A percentile compares a stretch with the other conserved stretches of the same genome.
phyloP scores from a whole-genome alignment of 2,797 vertebrate species.

The Sebastiscus albofasciatus region DNA sequence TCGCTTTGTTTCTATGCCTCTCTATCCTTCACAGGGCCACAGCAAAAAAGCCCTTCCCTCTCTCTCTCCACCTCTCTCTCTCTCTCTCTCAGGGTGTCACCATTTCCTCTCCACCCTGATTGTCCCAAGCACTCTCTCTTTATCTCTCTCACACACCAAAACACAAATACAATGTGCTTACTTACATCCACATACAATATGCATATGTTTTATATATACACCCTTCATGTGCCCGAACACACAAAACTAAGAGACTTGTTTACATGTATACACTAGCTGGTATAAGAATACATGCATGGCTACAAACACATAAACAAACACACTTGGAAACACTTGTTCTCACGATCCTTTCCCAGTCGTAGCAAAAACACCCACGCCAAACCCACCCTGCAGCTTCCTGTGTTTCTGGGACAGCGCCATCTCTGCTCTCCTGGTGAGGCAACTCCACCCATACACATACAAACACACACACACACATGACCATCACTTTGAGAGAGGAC shows the following conservation, averaged over 20 bases:
- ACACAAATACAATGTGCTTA: slow-evolving; percentile 19
- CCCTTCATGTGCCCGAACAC: neutral
- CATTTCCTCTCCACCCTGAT: slow-evolving; percentile 77
- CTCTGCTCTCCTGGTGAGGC: slow-evolving; percentile 57
- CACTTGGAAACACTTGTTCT: slow-evolving; percentile 61
- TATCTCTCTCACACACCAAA: slow-evolving; percentile 21
- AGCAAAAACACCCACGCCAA: slow-evolving; percentile 49
- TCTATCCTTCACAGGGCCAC: slow-evolving; percentile 45
- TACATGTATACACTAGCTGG: neutral
- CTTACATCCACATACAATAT: neutral
- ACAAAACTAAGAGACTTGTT: neutral
- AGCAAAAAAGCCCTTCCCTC: slow-evolving; percentile 49
- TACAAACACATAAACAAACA: slow-evolving; percentile 17
- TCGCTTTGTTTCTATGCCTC: slow-evolving; percentile 47
- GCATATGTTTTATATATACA: neutral
- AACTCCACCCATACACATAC: slow-evolving; percentile 46
- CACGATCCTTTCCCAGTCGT: slow-evolving; percentile 54
- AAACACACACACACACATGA: neutral
- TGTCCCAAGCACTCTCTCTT: slow-evolving; percentile 44
- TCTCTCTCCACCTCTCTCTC: slow-evolving; percentile 6
- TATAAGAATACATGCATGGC: neutral
- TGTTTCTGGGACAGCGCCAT: slow-evolving; percentile 61
- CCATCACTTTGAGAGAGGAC: slow-evolving; percentile 13
- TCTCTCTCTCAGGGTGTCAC: slow-evolving; percentile 78
- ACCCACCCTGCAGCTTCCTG: slow-evolving; percentile 71